Evolutionary conservation across 2,797 vertebrate species (phyloP).

Genomic region (Platalea minor): DNA sequence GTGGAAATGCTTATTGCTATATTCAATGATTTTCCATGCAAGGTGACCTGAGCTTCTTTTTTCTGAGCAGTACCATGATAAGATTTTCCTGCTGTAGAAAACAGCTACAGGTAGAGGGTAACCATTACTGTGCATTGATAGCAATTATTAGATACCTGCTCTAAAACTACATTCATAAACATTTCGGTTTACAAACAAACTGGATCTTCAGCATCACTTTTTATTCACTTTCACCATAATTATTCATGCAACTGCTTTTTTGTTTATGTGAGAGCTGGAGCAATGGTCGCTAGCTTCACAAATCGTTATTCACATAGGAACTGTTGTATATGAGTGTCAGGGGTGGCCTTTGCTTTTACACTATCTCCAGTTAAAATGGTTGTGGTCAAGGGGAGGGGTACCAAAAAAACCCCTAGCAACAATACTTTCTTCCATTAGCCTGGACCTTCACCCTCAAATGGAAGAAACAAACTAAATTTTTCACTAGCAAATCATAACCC

Average conservation of each 20-base stretch:
- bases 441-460: neutral
- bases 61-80: neutral
- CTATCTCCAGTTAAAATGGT: neutral
- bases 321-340: accelerated
- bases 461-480: neutral
- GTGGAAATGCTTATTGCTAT: conserved; percentile 30
- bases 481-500: neutral
- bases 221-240: neutral
- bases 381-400: neutral
- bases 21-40: neutral
- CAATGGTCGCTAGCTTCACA: neutral
- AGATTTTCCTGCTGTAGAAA: neutral
- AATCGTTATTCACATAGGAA: neutral
- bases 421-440: neutral
- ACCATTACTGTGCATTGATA: neutral
- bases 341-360: neutral
- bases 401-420: accelerated
- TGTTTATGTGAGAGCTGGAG: neutral
- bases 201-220: neutral
- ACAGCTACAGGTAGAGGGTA: neutral
- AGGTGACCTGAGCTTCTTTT: conserved; percentile 39
- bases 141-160: neutral
- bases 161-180: neutral
- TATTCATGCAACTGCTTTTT: neutral
- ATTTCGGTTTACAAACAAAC: neutral